phyloP scores from a whole-genome alignment of 2,888 invertebrate species.

The Galerucella nymphaeae region DNA sequence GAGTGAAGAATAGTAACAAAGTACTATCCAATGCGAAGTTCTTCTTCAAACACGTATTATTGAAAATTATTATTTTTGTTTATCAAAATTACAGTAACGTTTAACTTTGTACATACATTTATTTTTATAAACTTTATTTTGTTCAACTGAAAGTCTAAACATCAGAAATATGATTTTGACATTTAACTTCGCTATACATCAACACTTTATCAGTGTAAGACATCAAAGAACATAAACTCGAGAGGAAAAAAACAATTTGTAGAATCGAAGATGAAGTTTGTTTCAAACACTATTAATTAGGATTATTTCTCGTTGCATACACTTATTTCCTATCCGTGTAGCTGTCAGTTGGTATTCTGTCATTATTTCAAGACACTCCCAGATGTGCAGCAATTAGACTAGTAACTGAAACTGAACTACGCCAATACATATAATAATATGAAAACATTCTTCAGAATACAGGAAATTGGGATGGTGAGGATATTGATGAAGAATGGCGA shows the following conservation, averaged over 20 bases:
- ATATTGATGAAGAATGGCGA: too few relatives aligned
- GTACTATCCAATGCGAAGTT: too few relatives aligned
- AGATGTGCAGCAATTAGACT: constrained; percentile 37
- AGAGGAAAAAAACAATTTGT: background rate
- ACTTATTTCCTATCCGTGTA: constrained; percentile 29
- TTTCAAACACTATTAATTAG: constrained; percentile 30
- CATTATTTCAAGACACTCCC: constrained; percentile 42
- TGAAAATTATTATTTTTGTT: too few relatives aligned
- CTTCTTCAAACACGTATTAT: too few relatives aligned
- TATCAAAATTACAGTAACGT: too few relatives aligned
- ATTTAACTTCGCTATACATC: background rate
- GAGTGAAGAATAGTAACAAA: too few relatives aligned
- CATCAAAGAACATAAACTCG: constrained; percentile 4
- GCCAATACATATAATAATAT: background rate
- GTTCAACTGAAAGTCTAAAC: background rate
- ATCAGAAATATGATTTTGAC: background rate
- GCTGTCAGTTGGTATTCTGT: constrained; percentile 42
- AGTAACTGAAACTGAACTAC: background rate
- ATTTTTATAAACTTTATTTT: background rate
- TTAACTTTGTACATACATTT: too few relatives aligned
- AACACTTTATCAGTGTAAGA: constrained; percentile 7
- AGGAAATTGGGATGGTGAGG: too few relatives aligned
- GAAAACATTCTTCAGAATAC: too few relatives aligned
- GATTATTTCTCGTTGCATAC: constrained; percentile 21
- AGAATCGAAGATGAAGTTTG: constrained; percentile 20